Conservation (phyloP, 2,888 invertebrate genomes). For the Lymantria monacha region DNA sequence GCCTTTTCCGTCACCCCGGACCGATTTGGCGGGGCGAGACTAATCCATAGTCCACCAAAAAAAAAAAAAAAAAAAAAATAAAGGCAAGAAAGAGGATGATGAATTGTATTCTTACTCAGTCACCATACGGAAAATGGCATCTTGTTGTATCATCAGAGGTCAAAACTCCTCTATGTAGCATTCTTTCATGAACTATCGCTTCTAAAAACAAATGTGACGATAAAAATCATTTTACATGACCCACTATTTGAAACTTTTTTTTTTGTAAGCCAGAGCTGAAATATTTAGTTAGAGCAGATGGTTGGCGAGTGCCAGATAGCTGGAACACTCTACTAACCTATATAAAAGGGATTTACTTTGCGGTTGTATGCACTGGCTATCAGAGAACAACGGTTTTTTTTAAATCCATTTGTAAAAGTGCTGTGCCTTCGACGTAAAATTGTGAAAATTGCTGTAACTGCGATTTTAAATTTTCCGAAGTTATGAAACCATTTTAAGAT, state of each 20-base stretch:
- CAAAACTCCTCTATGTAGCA: too few species aligned
- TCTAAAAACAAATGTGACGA: not conserved
- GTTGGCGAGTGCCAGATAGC: slow-evolving; percentile 34
- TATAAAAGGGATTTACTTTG: slow-evolving; percentile 22
- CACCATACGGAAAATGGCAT: too few species aligned
- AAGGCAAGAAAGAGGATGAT: too few species aligned
- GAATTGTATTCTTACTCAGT: too few species aligned
- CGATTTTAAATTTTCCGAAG: not conserved
- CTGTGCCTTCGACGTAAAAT: not conserved
- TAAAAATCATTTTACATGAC: slow-evolving; percentile 25
- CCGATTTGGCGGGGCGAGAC: too few species aligned
- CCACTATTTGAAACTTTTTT: slow-evolving; percentile 35
- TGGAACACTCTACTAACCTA: slow-evolving; percentile 39
- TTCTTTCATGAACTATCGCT: too few species aligned
- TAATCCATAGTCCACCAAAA: too few species aligned
- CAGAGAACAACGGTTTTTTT: not conserved
- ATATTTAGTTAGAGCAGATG: slow-evolving; percentile 45
- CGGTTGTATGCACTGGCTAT: slow-evolving; percentile 7
- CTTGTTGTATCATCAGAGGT: too few species aligned
- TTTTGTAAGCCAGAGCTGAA: slow-evolving; percentile 42
- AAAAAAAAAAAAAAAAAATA: too few species aligned
- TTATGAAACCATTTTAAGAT: too few species aligned
- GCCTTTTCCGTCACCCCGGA: too few species aligned
- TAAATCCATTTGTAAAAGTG: not conserved
- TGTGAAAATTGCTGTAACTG: not conserved